Percentiles rank a stretch among this genome's conserved stretches.
phyloP scores from a whole-genome alignment of 2,888 invertebrate genomes.

The Dryomyza anilis region DNA sequence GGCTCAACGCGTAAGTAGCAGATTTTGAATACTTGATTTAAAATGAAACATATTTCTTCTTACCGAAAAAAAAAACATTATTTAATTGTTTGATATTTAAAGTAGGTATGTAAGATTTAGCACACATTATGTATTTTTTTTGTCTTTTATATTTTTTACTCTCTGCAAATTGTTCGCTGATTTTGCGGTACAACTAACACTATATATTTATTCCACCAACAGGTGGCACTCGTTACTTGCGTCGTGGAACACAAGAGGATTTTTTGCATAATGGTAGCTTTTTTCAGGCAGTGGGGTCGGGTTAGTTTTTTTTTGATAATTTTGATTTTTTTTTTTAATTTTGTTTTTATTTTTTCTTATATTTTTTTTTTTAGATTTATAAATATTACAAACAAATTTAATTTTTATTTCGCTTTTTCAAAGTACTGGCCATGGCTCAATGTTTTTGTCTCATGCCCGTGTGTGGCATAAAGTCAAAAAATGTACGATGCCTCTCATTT shows the following conservation, averaged over 20 bases:
- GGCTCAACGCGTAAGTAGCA: too few species aligned
- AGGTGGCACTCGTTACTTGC: slow-evolving; percentile 32
- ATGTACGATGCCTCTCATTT: slow-evolving; percentile 54
- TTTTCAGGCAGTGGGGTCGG: slow-evolving; percentile 52
- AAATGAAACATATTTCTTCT: too few species aligned
- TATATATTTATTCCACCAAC: background rate
- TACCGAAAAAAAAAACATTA: too few species aligned
- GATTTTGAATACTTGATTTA: too few species aligned
- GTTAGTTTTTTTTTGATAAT: slow-evolving; percentile 35
- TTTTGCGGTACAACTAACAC: background rate
- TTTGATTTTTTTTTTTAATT: background rate
- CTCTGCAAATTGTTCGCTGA: too few species aligned
- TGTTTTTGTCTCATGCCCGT: slow-evolving; percentile 56
- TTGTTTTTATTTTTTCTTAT: background rate
- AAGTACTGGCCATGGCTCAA: slow-evolving; percentile 53
- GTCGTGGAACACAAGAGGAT: slow-evolving; percentile 40
- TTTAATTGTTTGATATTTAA: too few species aligned
- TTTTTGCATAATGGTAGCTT: slow-evolving; percentile 51
- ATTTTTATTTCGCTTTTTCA: slow-evolving; percentile 1
- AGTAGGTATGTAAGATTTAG: background rate
- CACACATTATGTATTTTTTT: background rate
- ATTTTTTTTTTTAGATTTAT: background rate
- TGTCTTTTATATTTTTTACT: background rate
- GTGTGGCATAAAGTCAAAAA: slow-evolving; percentile 44
- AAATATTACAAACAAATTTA: background rate